Conservation (phyloP, 2,113 vertebrate species). For the Sula dactylatra region DNA sequence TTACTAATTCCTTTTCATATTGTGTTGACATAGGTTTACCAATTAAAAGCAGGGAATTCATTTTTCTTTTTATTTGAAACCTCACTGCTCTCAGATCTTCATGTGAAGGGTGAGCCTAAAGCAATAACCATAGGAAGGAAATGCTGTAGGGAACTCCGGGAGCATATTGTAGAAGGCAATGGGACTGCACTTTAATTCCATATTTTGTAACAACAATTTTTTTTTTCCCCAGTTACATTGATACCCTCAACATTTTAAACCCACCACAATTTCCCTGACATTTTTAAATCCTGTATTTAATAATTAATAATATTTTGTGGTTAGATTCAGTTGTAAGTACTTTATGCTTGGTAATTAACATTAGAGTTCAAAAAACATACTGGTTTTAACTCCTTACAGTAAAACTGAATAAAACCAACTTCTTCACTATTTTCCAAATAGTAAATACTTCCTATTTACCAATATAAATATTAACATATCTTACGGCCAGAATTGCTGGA, state of each 20-base stretch:
- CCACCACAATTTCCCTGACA: not conserved
- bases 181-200: not conserved
- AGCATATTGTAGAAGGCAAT: not conserved
- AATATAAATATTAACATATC: not conserved
- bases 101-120: not conserved
- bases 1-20: slow-evolving; percentile 28
- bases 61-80: slow-evolving; percentile 17
- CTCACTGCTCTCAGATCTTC: slow-evolving; percentile 6
- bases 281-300: not conserved
- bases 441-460: not conserved
- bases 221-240: not conserved
- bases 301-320: not conserved
- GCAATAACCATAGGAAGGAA: slow-evolving; percentile 3
- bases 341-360: not conserved
- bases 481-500: not conserved
- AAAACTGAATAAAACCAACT: not conserved
- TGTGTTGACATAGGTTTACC: slow-evolving; percentile 2
- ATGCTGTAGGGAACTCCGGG: not conserved
- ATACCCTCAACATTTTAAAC: not conserved
- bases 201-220: not conserved
- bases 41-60: not conserved
- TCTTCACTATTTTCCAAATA: not conserved
- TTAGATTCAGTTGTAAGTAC: not conserved
- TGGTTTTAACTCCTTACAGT: not conserved
- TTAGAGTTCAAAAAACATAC: not conserved